phyloP scores from a whole-genome alignment of 2,113 vertebrate genomes.

The Numida meleagris region DNA sequence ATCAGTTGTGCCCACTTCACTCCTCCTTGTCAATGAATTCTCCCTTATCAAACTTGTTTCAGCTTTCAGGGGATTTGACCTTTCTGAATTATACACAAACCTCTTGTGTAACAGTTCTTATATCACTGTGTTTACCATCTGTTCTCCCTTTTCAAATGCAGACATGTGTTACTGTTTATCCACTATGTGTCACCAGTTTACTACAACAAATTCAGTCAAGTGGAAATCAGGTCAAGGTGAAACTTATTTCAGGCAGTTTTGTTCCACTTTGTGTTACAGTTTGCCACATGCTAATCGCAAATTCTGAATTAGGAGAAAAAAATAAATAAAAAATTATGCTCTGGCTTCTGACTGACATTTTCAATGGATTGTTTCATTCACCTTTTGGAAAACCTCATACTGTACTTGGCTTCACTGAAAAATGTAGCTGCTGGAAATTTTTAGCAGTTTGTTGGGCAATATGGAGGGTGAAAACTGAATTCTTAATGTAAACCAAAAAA shows the following conservation, averaged over 20 bases:
- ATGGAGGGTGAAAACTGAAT: background rate
- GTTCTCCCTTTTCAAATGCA: conserved; percentile 61
- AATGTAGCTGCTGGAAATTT: conserved; percentile 31
- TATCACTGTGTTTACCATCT: conserved; percentile 73
- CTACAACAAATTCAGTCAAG: conserved; percentile 73
- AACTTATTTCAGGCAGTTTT: conserved; percentile 73
- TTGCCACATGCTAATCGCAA: conserved; percentile 58
- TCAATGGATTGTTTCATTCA: conserved; percentile 57
- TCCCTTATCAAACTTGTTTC: conserved; percentile 28
- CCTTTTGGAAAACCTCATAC: conserved; percentile 49
- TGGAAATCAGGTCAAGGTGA: conserved; percentile 75
- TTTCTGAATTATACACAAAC: conserved; percentile 60
- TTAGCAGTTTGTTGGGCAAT: conserved; percentile 17
- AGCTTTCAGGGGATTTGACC: conserved; percentile 51
- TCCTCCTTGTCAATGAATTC: conserved; percentile 37
- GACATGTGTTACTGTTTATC: conserved; percentile 73
- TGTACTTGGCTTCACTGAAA: conserved; percentile 21
- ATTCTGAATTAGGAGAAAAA: conserved; percentile 52
- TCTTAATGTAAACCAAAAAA: background rate
- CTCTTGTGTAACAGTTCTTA: conserved; percentile 65
- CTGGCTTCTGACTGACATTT: conserved; percentile 64
- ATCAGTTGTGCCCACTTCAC: conserved; percentile 9
- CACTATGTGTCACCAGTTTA: conserved; percentile 77
- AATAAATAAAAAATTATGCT: conserved; percentile 50
- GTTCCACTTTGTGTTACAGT: conserved; percentile 61